Evolutionary conservation across 2,888 invertebrate genomes (phyloP).

Genomic region (Seladonia tumulorum): DNA sequence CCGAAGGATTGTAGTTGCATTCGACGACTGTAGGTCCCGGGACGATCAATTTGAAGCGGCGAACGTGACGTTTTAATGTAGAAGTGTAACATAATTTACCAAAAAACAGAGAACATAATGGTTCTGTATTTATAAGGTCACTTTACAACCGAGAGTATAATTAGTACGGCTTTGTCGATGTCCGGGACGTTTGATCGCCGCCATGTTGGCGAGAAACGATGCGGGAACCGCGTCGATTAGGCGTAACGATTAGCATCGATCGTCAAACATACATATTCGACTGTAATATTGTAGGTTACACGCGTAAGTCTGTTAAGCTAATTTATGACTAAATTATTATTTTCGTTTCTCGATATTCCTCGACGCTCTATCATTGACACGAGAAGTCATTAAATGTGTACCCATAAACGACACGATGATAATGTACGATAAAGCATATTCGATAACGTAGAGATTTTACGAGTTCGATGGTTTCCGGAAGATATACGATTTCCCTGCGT

Average conservation of each 20-base stretch:
- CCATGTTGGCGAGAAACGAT: constrained; percentile 33
- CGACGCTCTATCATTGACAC: constrained; percentile 17
- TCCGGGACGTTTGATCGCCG: constrained; percentile 34
- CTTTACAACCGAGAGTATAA: constrained; percentile 16
- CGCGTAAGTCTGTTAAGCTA: constrained; percentile 62
- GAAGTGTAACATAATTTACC: constrained; percentile 38
- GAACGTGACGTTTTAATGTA: constrained; percentile 16
- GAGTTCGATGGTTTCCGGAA: constrained; percentile 5
- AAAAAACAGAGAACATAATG: constrained; percentile 17
- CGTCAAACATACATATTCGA: constrained; percentile 59
- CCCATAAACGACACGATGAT: constrained; percentile 9
- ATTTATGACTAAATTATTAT: constrained; percentile 72
- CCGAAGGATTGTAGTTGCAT: constrained; percentile 22
- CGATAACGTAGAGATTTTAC: constrained; percentile 7
- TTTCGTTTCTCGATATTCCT: constrained; percentile 37
- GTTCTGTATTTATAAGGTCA: constrained; percentile 11
- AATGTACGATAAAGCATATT: constrained; percentile 7
- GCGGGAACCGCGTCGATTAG: constrained; percentile 35
- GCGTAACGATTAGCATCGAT: constrained; percentile 52
- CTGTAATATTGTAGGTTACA: constrained; percentile 65
- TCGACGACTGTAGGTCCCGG: not conserved
- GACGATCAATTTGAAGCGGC: not conserved
- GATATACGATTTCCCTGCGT: constrained; percentile 18
- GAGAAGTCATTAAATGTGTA: constrained; percentile 10
- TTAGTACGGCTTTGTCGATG: constrained; percentile 17